Evolutionary conservation across 2,113 vertebrate species (phyloP), one percentile per base, ranked within the genome.

Genomic region (Muntiacus reevesi): DNA sequence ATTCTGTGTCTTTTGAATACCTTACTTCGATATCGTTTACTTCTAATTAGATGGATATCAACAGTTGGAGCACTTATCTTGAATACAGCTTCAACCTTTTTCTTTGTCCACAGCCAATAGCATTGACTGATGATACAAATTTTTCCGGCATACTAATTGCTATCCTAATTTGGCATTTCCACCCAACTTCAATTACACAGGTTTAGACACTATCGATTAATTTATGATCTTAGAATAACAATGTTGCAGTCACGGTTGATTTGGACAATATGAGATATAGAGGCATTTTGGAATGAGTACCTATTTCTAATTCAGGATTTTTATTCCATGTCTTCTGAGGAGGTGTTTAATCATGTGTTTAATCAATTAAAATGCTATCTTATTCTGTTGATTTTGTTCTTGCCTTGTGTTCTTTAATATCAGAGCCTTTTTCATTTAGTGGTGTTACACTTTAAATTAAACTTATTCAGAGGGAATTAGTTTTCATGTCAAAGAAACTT

Each of bases 1-100:
- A 57, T 57, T 89, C 25, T 11, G 28, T 23, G 27, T 52, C 90
- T 95, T 87, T 71, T 87, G n/a, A 94, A 90, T 85, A 59, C 19
- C 30, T 79, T 62, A 16, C 11, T 82, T 95, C 0, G 0, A 40
- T 90, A 47, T 95, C 60, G 10, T 98, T 93, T 96, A 57, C 45
- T 94, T 92, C 52, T 96, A 97, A 96, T 95, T 96, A 96, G 84
- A 54, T 78, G 96, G 79, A 71, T 95, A 90, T 74, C 78, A 97
- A 93, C 71, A 95, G 54, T 28, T 55, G 74, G 90, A 90, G 11
- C 74, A 96, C 90, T 98, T 96, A 96, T 90, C 79, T 55, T 76
- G 30, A 95, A 43, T 25, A 45, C 33, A 86, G 5, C 92, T 54
- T 95, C 64, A 94, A 78, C 59, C 30, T 79, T 71, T 95, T 87